Conservation (phyloP, 35 echinoderm and acorn worm species). For the Heliocidaris tuberculata region DNA sequence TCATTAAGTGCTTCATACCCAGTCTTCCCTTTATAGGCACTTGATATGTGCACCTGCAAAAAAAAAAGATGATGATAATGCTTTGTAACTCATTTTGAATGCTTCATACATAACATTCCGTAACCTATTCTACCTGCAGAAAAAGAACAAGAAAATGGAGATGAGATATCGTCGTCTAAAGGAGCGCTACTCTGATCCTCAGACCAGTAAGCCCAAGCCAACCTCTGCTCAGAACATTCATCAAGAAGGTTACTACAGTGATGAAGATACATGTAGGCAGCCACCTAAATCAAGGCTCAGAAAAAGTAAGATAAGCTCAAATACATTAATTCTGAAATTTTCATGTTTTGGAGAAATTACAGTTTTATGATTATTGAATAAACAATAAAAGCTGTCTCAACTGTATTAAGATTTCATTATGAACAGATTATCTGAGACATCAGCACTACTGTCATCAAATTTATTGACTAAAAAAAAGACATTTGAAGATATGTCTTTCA, state of each 20-base stretch:
- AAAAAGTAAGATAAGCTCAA: conserved; percentile 47
- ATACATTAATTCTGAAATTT: too few relatives aligned
- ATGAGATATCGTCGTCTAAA: conserved; percentile 12
- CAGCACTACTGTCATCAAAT: too few relatives aligned
- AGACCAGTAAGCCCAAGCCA: conserved; percentile 6
- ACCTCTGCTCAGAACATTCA: conserved; percentile 42
- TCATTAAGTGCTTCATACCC: too few relatives aligned
- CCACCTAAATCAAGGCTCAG: conserved; percentile 15
- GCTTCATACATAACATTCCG: neutral
- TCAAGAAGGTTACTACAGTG: conserved; percentile 77
- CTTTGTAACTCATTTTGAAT: neutral
- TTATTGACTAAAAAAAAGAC: too few relatives aligned
- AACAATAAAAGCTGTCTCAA: too few relatives aligned
- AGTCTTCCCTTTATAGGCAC: too few relatives aligned
- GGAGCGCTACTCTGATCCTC: neutral
- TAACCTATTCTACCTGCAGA: neutral
- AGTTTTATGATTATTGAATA: neutral
- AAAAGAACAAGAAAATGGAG: conserved; percentile 52
- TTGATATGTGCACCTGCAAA: too few relatives aligned
- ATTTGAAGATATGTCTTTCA: too few relatives aligned
- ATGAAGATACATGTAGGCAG: conserved; percentile 20
- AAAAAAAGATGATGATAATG: too few relatives aligned
- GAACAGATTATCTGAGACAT: too few relatives aligned
- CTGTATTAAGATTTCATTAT: too few relatives aligned
- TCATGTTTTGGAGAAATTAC: too few relatives aligned